Percentiles rank a stretch among this genome's conserved stretches.
Evolutionary conservation across 2,888 invertebrate species (phyloP).

Genomic region (Griposia aprilina): DNA sequence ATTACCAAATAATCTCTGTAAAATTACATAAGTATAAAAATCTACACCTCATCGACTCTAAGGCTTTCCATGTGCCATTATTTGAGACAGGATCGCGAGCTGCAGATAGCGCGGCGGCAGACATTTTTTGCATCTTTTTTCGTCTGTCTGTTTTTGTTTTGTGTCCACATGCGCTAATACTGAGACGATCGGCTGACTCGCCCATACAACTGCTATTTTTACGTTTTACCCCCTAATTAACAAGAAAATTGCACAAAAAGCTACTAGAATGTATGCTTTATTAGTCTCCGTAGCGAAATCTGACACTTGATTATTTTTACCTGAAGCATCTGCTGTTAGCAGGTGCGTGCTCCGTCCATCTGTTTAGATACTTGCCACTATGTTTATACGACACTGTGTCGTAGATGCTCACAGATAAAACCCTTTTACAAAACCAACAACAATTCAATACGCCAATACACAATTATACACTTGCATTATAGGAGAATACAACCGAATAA

Average conservation of each 20-base stretch:
- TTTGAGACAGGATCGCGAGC: constrained; percentile 87
- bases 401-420: constrained; percentile 52
- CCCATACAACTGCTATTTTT: constrained; percentile 55
- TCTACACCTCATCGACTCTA: constrained; percentile 69
- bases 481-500: constrained; percentile 52
- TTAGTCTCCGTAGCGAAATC: constrained; percentile 56
- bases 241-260: constrained; percentile 52
- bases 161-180: constrained; percentile 84
- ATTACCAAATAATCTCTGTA: not conserved
- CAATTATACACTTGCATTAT: constrained; percentile 27
- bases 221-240: constrained; percentile 55
- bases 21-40: not conserved
- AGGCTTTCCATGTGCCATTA: constrained; percentile 73
- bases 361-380: constrained; percentile 54
- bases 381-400: constrained; percentile 47
- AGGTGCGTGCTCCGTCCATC: constrained; percentile 58
- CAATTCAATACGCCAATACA: constrained; percentile 21
- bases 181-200: constrained; percentile 66
- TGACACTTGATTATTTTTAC: constrained; percentile 59
- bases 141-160: constrained; percentile 78
- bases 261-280: constrained; percentile 41
- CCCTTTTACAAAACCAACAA: constrained; percentile 32
- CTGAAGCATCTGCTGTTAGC: constrained; percentile 61
- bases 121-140: constrained; percentile 85
- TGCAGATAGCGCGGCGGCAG: constrained; percentile 87